Base-by-base conservation (phyloP, 2,888 invertebrate species). In the Dryobota labecula region DNA sequence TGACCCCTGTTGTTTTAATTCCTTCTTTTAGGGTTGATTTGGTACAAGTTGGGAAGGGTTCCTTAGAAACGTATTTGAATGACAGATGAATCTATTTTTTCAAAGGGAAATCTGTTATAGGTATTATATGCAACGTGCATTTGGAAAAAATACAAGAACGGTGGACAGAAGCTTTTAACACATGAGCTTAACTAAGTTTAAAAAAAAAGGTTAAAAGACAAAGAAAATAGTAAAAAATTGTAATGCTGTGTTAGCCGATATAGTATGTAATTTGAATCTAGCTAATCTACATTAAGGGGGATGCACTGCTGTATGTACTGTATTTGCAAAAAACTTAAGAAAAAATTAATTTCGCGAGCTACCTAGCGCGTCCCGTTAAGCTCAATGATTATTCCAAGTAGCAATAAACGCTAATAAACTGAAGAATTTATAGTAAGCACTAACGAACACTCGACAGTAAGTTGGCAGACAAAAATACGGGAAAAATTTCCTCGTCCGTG, bases 1-100 rank as follows among this genome's bases (percentile, higher is more conserved):
- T 90, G 90, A 90, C 94, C 94, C 93, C 89, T 90, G 92, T 93
- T 93, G 92, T 93, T 94, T 94, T 94, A 94, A 94, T 94, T 91
- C 91, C 85, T 92, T 91, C 92, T 94, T 94, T 91, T 93, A 92
- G 93, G 94, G 94, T 94, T 93, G 91, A 92, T 87, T 92, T 84
- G 86, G 82, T 69, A 75, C 65, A 69, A 68, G 74, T 81, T 77
- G 54, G 74, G 80, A 84, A 80, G 83, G 77, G 80, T 77, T 73
- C 61, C 43, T 27, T 54, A 27, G 61, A 58, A 57, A 24, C 33
- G n/a, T 4, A 47, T 73, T 62, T 68, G 13, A 56, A 53, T 63
- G 49, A 51, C 11, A 62, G 38, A 68, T 63, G 66, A 61, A 36
- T 43, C 9, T 41, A 15, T 65, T 56, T 67, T 47, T 61, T 69